These are phyloP conservation scores for Petrosia ficiformis DNA, from an alignment of 37 sponge, comb jelly and placozoan genomes.

Conservation along the genomic window DNA sequence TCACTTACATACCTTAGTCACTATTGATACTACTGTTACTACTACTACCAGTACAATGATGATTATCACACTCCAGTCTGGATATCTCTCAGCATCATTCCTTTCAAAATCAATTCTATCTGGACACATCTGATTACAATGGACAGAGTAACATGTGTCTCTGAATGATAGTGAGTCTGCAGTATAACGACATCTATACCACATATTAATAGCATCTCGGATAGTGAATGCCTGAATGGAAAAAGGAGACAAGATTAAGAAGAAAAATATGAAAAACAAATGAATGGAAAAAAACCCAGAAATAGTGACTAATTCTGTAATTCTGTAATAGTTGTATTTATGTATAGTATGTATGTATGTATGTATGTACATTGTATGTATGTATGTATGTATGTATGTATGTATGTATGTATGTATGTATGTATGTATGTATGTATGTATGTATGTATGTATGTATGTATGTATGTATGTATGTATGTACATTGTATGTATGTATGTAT, in stretches of 20 bases:
- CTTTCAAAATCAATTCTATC: constrained; percentile 28
- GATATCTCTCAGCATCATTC: constrained; percentile 6
- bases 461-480: no score
- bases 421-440: no score
- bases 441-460: no score
- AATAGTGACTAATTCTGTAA: no score
- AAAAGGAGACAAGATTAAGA: not conserved
- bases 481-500: no score
- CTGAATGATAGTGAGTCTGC: constrained; percentile 13
- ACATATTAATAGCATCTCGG: constrained; percentile 24
- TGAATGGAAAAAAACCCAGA: no score
- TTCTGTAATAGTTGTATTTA: no score
- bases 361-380: no score
- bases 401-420: no score
- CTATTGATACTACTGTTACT: not conserved
- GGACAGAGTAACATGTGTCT: constrained; percentile 50
- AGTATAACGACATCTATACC: constrained; percentile 1
- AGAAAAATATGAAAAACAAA: no score
- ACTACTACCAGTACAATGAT: constrained; percentile 5
- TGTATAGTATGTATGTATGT: no score
- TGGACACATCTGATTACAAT: constrained; percentile 61
- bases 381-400: no score
- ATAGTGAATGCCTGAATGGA: constrained; percentile 11
- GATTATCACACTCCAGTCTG: not conserved
- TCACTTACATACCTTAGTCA: not conserved